These are phyloP conservation scores for Trachelus iudaicus DNA, from an alignment of 2,888 invertebrate genomes.

Conservation along the genomic window DNA sequence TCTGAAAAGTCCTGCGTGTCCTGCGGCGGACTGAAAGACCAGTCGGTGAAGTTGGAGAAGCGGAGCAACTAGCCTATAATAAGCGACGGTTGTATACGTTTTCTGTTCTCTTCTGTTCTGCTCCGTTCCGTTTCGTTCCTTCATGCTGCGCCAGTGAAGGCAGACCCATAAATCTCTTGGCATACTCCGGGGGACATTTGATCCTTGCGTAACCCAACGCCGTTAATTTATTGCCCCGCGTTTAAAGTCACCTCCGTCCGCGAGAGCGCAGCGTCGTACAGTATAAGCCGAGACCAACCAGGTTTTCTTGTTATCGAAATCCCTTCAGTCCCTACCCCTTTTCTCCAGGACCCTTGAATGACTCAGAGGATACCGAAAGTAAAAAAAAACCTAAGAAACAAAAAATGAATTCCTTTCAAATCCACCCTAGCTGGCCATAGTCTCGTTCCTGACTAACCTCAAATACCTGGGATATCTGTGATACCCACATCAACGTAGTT, in stretches of 20 bases:
- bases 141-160: slow-evolving; percentile 61
- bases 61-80: slow-evolving; percentile 61
- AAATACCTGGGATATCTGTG: neutral
- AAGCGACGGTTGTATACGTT: slow-evolving; percentile 55
- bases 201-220: slow-evolving; percentile 67
- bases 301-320: slow-evolving; percentile 51
- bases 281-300: slow-evolving; percentile 33
- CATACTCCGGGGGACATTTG: slow-evolving; percentile 66
- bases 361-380: neutral
- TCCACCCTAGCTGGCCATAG: neutral
- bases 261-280: slow-evolving; percentile 41
- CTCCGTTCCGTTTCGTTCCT: slow-evolving; percentile 59
- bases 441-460: neutral
- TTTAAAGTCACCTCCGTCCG: slow-evolving; percentile 64
- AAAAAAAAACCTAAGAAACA: neutral
- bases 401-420: neutral
- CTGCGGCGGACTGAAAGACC: slow-evolving; percentile 49
- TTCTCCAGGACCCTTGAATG: neutral
- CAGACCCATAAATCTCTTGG: slow-evolving; percentile 64
- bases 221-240: slow-evolving; percentile 66
- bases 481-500: neutral
- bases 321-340: neutral
- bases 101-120: slow-evolving; percentile 42
- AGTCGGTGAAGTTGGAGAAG: slow-evolving; percentile 40
- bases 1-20: slow-evolving; percentile 62